These are phyloP conservation scores for Chloromyia formosa DNA, from an alignment of 2,888 invertebrate genomes.

Conservation along the genomic window DNA sequence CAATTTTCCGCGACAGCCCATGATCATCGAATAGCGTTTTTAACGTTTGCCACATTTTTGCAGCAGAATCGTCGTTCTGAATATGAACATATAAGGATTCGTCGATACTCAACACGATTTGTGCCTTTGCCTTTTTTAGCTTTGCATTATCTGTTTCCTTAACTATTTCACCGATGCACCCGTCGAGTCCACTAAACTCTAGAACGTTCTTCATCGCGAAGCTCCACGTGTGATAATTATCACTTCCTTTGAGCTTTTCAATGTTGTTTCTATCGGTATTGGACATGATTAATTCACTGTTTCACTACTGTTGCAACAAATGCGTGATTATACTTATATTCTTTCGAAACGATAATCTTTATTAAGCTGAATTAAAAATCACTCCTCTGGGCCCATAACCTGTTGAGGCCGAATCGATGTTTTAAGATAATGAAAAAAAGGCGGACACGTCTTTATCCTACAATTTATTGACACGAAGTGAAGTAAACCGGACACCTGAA, in stretches of 20 bases:
- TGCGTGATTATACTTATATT: no score
- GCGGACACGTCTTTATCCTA: no score
- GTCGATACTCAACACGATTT: constrained; percentile 46
- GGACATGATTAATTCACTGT: no score
- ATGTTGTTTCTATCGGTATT: no score
- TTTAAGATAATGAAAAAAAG: no score
- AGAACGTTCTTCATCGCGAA: constrained; percentile 38
- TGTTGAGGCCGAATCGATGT: no score
- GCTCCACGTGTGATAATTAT: constrained; percentile 46
- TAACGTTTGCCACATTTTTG: constrained; percentile 54
- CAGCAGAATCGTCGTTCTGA: constrained; percentile 51
- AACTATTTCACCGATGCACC: constrained; percentile 39
- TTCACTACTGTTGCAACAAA: no score
- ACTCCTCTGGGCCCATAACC: no score
- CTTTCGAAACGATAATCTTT: no score
- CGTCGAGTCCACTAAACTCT: constrained; percentile 7
- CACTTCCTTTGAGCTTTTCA: constrained; percentile 27
- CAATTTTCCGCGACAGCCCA: constrained; percentile 55
- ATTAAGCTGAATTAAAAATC: no score
- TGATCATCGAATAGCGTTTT: constrained; percentile 53
- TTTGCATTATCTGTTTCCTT: constrained; percentile 18
- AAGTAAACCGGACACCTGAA: no score
- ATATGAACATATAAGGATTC: constrained; percentile 54
- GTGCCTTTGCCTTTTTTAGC: constrained; percentile 41
- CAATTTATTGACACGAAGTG: no score